phyloP scores from a whole-genome alignment of 2,888 invertebrate genomes.

The Acleris sparsana region DNA sequence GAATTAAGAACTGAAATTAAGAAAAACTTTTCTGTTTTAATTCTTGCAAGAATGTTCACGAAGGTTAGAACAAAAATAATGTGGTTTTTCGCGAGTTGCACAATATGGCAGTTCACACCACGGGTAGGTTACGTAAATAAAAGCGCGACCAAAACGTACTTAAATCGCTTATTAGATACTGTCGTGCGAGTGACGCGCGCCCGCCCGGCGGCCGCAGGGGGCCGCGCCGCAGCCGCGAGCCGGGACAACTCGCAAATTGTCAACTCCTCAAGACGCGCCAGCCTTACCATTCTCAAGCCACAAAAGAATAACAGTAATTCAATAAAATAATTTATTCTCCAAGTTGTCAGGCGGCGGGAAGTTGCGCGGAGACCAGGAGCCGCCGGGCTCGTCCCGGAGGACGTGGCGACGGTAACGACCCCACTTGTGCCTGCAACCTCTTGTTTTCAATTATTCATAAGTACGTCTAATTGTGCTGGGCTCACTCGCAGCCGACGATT shows the following conservation, averaged over 20 bases:
- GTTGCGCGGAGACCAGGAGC: constrained; percentile 63
- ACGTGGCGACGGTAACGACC: constrained; percentile 63
- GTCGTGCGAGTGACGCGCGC: neutral
- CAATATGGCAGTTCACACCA: too few species aligned
- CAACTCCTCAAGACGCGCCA: constrained; percentile 20
- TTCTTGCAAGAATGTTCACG: too few species aligned
- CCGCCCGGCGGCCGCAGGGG: neutral
- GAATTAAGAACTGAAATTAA: too few species aligned
- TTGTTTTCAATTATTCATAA: constrained; percentile 75
- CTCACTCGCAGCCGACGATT: constrained; percentile 53
- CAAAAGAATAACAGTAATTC: constrained; percentile 48
- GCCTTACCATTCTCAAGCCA: constrained; percentile 32
- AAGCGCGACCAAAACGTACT: too few species aligned
- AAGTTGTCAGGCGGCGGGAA: constrained; percentile 56
- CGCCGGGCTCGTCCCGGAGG: constrained; percentile 67
- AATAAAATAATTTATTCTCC: constrained; percentile 58
- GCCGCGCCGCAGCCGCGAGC: constrained; percentile 4
- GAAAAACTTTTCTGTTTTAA: too few species aligned
- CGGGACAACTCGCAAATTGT: constrained; percentile 16
- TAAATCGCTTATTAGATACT: too few species aligned
- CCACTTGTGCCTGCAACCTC: constrained; percentile 70
- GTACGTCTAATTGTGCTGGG: constrained; percentile 64
- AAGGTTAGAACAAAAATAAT: too few species aligned
- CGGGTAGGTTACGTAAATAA: too few species aligned
- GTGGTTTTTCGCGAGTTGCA: too few species aligned